phyloP scores from a whole-genome alignment of 1,140 invertebrate genomes.

The Euschistus heros region DNA sequence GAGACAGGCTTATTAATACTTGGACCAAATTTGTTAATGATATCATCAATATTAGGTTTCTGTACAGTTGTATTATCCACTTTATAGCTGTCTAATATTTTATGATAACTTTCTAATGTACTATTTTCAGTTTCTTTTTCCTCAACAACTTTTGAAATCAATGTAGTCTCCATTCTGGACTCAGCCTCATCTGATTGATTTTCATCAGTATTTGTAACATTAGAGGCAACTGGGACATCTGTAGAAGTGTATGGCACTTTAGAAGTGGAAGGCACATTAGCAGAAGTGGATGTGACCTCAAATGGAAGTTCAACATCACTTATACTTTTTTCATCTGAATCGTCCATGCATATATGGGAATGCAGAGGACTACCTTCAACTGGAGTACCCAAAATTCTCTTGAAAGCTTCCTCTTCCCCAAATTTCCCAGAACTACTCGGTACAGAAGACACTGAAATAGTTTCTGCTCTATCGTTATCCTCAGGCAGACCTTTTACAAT shows the following conservation, averaged over 20 bases:
- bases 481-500: constrained; percentile 56
- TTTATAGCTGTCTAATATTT: constrained; percentile 30
- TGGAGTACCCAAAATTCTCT: constrained; percentile 42
- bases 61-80: constrained; percentile 27
- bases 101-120: constrained; percentile 39
- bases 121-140: constrained; percentile 31
- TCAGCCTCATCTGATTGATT: no score
- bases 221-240: background rate
- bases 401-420: constrained; percentile 50
- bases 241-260: background rate
- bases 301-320: background rate
- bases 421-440: constrained; percentile 32
- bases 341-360: constrained; percentile 24
- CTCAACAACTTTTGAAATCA: background rate
- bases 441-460: constrained; percentile 16
- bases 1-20: background rate
- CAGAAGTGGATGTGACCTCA: background rate
- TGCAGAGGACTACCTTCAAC: constrained; percentile 27
- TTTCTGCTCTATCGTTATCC: constrained; percentile 34
- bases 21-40: constrained; percentile 41
- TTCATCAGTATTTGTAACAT: no score
- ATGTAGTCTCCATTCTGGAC: no score
- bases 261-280: constrained; percentile 4
- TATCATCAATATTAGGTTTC: constrained; percentile 49
- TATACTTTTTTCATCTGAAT: constrained; percentile 3